A percentile compares a stretch with the other conserved stretches of the same genome.
Conservation (phyloP, 2,113 vertebrate species). For the Myotis lucifugus region DNA sequence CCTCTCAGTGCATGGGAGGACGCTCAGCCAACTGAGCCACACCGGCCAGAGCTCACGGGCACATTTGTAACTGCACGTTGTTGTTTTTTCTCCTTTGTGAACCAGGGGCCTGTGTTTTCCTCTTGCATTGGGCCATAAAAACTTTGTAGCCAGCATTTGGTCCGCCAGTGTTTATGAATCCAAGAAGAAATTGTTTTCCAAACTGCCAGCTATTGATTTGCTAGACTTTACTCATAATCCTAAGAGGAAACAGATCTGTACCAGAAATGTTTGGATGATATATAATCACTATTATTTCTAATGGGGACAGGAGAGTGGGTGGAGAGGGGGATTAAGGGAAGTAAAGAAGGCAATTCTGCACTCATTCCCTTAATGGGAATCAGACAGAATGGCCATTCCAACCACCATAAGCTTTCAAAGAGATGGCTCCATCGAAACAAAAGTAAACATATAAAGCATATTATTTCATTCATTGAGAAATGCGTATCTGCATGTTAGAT, state of each 20-base stretch:
- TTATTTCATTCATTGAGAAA: neutral
- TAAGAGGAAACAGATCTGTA: neutral
- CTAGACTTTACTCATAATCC: neutral
- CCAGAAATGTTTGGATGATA: neutral
- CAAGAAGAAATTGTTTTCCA: neutral
- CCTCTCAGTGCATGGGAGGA: neutral
- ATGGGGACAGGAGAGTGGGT: neutral
- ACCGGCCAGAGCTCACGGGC: neutral
- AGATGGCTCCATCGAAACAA: neutral
- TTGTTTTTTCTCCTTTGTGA: neutral
- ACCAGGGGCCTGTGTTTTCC: neutral
- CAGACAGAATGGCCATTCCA: neutral
- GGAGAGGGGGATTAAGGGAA: neutral
- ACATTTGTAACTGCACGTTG: neutral
- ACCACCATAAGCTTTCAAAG: neutral
- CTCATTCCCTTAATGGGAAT: neutral
- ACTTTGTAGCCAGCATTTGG: neutral
- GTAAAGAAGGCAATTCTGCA: neutral
- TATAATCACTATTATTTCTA: neutral
- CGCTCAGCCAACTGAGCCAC: neutral
- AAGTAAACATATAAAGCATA: neutral
- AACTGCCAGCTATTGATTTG: accelerated
- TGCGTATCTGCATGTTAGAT: neutral
- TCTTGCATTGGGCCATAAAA: neutral
- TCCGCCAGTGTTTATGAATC: neutral